Evolutionary conservation across 1,140 invertebrate genomes (phyloP), one percentile per base, ranked within the genome.

Genomic region (Cardiocondyla obscurior): DNA sequence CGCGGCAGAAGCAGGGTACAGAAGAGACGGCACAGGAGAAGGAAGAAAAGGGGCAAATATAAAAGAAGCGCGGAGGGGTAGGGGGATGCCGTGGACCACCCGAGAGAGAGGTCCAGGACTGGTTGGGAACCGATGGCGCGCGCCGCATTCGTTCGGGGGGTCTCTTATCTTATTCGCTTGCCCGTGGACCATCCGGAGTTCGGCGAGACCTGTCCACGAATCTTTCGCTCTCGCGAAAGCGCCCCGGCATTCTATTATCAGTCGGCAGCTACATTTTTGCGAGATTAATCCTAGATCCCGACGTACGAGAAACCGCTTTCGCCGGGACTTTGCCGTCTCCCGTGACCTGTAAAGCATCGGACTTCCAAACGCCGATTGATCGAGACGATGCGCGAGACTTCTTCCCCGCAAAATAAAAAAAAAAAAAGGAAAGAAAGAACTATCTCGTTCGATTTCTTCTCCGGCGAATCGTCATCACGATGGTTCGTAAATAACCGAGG

Each of bases 101-200:
- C 93, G 93, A 93, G 93, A 93, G 93, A 92, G 90, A 89, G 90
- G 90, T 90, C 84, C 87, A 90, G 89, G 87, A 92, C 87, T 89
- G 90, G 91, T 90, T 92, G 90, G 90, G 85, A 93, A 92, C 87
- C 89, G 90, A 85, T 88, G 93, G 92, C 93, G 93, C 93, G 91
- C 91, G 85, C 73, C 90, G 89, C 89, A 90, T 62, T 62, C 88
- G 87, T 92, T 93, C 91, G 92, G 93, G 87, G 92, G 93, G 92
- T 93, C 92, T 79, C 92, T 94, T 94, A 93, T 94, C 93, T 94
- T 85, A 85, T 86, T 81, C 88, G 90, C 92, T 93, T 85, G 82
- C 76, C 64, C 82, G 64, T 88, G 58, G 89, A 89, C 88, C 88
- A 88, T 90, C 89, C 90, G 85, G 85, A 67, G 86, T n/a, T 49